Base-by-base conservation (phyloP, 2,113 vertebrate species). In the human (Homo sapiens) region DNA sequence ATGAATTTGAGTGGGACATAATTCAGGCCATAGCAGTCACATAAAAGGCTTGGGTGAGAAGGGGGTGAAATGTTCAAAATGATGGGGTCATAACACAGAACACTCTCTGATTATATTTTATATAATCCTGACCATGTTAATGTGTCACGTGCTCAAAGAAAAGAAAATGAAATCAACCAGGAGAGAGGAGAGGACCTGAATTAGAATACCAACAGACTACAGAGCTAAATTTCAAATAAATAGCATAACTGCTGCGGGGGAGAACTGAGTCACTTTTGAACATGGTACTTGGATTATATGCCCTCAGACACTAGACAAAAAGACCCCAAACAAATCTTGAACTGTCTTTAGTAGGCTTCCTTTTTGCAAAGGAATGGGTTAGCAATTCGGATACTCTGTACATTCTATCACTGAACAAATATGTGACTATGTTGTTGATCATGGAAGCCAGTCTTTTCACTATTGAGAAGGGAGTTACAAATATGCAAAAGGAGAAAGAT, bases 311-410 rank as follows among this genome's bases (percentile, higher is more conserved):
- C 50, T 5, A 22, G 73, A 57, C 32, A 30, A 57, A 40, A 70
- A 45, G 50, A 68, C n/a, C 50, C 66, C 55, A 52, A 72, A 50
- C 75, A 55, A 72, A 88, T 5, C 20, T 5, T 82, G 55, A 73
- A 50, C 52, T 52, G 17, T 50, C 57, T n/a, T 32, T 72, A 66
- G 35, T 27, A 57, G 20, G 68, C 89, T 86, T 59, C n/a, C 30
- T 50, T 87, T 76, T 14, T 30, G 11, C 61, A 90, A 75, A 94
- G 30, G 38, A 59, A 48, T 16, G 22, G 38, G 55, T 79, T 57
- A 78, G 75, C 89, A 78, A 55, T 89, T 94, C 75, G 78, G 84
- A 89, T 96, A 79, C 66, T 50, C 40, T n/a, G 50, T 18, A 40
- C 43, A 12, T 68, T 89, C 76, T 66, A 84, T 32, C n/a, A 59